These are phyloP conservation scores for Herminia tarsipennalis DNA, from an alignment of 2,888 invertebrate genomes.

Conservation along the genomic window DNA sequence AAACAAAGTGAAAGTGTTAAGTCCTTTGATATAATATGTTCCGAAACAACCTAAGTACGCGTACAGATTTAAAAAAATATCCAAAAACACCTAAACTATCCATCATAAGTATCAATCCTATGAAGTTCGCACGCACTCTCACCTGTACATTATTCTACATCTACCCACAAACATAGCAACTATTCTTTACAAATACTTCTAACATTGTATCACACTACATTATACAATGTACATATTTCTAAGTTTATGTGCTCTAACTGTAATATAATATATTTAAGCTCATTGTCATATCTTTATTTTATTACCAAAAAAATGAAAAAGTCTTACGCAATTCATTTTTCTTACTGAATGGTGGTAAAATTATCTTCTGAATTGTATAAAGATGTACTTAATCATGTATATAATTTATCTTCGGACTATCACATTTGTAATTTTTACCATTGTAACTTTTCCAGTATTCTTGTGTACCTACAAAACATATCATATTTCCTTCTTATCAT, in stretches of 20 bases:
- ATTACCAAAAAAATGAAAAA: background rate
- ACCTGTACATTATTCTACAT: slow-evolving; percentile 19
- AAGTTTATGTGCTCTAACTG: slow-evolving; percentile 32
- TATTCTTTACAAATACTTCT: slow-evolving; percentile 2
- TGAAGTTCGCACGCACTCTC: slow-evolving; percentile 12
- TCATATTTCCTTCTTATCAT: no score
- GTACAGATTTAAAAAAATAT: background rate
- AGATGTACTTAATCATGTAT: background rate
- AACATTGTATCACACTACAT: slow-evolving; percentile 28
- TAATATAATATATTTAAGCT: no score
- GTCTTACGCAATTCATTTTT: background rate
- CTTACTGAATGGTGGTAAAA: background rate
- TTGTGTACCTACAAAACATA: no score
- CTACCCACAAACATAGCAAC: slow-evolving; percentile 4
- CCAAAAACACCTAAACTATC: background rate
- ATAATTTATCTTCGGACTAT: no score
- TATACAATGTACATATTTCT: slow-evolving; percentile 24
- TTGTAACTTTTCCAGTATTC: no score
- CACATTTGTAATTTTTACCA: no score
- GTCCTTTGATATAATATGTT: no score
- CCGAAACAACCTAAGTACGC: background rate
- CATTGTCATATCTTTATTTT: slow-evolving; percentile 13
- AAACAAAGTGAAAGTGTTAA: no score
- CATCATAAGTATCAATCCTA: background rate
- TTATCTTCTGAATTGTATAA: background rate